phyloP scores from a whole-genome alignment of 2,113 vertebrate genomes.

The Nothoprocta pentlandii region DNA sequence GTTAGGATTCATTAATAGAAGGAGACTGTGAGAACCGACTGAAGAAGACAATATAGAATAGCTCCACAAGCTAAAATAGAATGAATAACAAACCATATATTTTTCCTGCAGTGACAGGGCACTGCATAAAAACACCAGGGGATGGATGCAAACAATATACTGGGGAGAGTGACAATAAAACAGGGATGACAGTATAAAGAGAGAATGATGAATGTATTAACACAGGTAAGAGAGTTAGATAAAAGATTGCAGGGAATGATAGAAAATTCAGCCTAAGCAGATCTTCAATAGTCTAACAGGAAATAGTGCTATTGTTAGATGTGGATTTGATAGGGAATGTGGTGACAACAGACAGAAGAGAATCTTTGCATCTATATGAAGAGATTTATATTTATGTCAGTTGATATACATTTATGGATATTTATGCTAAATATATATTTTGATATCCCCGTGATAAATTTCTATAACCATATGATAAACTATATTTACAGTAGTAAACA shows the following conservation, averaged over 20 bases:
- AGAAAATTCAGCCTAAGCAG: conserved; percentile 40
- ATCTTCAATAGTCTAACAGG: conserved; percentile 10
- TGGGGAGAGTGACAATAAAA: conserved; percentile 59
- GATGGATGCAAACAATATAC: conserved; percentile 61
- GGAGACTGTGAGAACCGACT: neutral
- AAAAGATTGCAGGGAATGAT: conserved; percentile 23
- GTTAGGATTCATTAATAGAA: conserved; percentile 47
- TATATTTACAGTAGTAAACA: conserved; percentile 52
- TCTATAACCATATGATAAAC: conserved; percentile 57
- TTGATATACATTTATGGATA: conserved; percentile 59
- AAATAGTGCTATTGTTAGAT: conserved; percentile 31
- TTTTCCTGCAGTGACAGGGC: conserved; percentile 58
- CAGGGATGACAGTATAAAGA: conserved; percentile 53
- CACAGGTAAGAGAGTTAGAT: conserved; percentile 51
- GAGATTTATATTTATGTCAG: conserved; percentile 61
- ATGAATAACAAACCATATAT: conserved; percentile 66
- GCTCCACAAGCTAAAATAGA: conserved; percentile 38
- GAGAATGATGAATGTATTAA: conserved; percentile 63
- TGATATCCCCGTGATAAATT: conserved; percentile 56
- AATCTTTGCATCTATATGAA: conserved; percentile 9
- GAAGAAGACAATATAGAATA: conserved; percentile 44
- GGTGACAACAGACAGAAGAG: conserved; percentile 42
- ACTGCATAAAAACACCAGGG: conserved; percentile 64
- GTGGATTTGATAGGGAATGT: conserved; percentile 16
- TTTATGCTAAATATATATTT: conserved; percentile 61